phyloP scores from a whole-genome alignment of 2,797 vertebrate genomes.

The Iguana delicatissima region DNA sequence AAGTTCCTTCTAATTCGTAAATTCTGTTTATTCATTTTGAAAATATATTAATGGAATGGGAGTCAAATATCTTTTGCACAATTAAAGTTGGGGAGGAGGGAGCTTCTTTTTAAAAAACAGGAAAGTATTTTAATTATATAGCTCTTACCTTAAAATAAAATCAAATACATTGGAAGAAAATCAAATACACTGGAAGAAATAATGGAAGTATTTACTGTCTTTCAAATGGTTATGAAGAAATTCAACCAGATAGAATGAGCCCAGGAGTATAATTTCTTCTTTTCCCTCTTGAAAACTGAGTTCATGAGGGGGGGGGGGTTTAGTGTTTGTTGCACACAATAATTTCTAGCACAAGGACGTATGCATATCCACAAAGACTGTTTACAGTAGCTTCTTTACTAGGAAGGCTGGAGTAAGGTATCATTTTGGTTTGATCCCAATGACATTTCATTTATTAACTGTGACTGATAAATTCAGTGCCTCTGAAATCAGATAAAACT shows the following conservation, averaged over 20 bases:
- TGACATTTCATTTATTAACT: constrained; percentile 89
- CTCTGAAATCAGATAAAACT: constrained; percentile 97
- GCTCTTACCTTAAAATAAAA: neutral
- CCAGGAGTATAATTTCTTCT: neutral
- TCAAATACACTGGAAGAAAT: neutral
- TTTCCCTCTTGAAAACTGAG: neutral
- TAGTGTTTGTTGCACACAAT: neutral
- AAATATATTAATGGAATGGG: neutral
- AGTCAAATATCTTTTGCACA: too few relatives aligned
- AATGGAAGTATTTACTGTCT: neutral
- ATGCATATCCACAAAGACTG: constrained; percentile 29
- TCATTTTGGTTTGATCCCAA: constrained; percentile 82
- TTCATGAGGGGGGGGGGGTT: neutral
- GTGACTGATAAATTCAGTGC: constrained; percentile 96
- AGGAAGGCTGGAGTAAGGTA: constrained; percentile 73
- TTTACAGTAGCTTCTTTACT: constrained; percentile 51
- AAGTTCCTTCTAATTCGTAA: neutral
- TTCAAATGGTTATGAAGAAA: neutral
- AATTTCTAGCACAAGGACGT: constrained; percentile 41
- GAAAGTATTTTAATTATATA: neutral
- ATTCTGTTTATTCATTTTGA: neutral
- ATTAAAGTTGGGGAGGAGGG: neutral
- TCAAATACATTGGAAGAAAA: neutral
- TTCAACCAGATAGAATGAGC: neutral
- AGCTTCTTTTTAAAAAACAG: too few relatives aligned